Percentiles rank a stretch among this genome's conserved stretches.
phyloP scores from a whole-genome alignment of 1,140 invertebrate species.

The Drosophila kurseongensis region DNA sequence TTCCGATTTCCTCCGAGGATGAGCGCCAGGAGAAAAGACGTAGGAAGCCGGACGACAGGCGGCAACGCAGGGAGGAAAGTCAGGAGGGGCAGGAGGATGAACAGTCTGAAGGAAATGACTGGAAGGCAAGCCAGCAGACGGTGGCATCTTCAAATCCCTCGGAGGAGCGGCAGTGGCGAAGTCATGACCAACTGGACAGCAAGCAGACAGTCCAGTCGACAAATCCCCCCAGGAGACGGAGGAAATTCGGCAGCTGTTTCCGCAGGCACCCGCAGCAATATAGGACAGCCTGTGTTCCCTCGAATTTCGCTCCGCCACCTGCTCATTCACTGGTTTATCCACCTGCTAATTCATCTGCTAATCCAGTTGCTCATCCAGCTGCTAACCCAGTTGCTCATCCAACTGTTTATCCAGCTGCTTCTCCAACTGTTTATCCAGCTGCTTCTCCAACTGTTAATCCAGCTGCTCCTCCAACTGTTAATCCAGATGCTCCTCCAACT shows the following conservation, averaged over 20 bases:
- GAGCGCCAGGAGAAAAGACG: too few relatives aligned
- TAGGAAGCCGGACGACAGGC: too few relatives aligned
- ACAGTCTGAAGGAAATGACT: too few relatives aligned
- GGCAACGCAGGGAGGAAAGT: too few relatives aligned
- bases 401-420: not conserved
- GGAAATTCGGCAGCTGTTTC: not conserved
- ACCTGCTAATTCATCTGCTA: not conserved
- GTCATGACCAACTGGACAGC: not conserved
- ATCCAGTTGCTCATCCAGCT: not conserved
- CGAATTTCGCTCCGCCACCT: not conserved
- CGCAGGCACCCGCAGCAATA: not conserved
- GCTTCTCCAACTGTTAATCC: not conserved
- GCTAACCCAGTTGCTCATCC: not conserved
- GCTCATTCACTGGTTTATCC: not conserved
- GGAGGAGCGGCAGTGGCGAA: not conserved
- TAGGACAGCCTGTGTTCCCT: not conserved
- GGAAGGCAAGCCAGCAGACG: too few relatives aligned
- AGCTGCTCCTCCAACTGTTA: not conserved
- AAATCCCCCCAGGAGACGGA: not conserved
- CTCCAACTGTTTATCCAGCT: too few relatives aligned
- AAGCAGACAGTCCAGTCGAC: not conserved
- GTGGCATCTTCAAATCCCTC: not conserved
- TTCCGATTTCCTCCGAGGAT: too few relatives aligned
- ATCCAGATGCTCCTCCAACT: too few relatives aligned
- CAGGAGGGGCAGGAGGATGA: too few relatives aligned